phyloP scores from a whole-genome alignment of 2,797 vertebrate genomes.

The Catostomus latipinnis region DNA sequence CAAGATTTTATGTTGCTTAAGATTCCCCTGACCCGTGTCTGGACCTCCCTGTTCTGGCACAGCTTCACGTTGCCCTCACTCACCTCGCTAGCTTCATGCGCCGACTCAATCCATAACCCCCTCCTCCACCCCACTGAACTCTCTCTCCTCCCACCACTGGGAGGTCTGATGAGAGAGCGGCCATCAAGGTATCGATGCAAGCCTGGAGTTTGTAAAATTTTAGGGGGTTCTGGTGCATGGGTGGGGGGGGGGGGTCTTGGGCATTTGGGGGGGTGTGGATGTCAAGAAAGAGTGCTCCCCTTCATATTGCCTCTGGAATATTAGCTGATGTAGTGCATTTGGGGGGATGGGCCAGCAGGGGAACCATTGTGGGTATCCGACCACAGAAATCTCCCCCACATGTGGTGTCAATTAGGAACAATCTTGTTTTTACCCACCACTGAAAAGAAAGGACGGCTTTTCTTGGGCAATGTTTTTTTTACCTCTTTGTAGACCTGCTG shows the following conservation, averaged over 20 bases:
- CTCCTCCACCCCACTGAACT: conserved; percentile 39
- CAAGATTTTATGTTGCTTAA: conserved; percentile 50
- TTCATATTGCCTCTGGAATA: conserved; percentile 75
- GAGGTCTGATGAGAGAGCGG: conserved; percentile 72
- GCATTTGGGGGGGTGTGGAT: background rate
- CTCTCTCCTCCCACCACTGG: conserved; percentile 44
- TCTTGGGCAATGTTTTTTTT: conserved; percentile 64
- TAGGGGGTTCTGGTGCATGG: background rate
- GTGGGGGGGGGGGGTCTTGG: conserved; percentile 49
- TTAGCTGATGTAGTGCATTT: conserved; percentile 75
- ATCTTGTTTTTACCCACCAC: conserved; percentile 84
- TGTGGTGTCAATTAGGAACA: conserved; percentile 89
- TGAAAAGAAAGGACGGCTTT: conserved; percentile 81
- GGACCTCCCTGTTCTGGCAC: conserved; percentile 78
- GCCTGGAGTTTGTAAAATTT: conserved; percentile 62
- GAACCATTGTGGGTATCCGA: conserved; percentile 77
- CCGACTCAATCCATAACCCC: conserved; percentile 57
- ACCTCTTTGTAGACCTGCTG: conserved; percentile 68
- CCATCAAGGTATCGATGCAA: conserved; percentile 74
- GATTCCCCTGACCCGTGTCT: conserved; percentile 69
- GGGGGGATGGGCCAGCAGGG: conserved; percentile 64
- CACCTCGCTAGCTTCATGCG: conserved; percentile 64
- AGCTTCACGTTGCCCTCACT: conserved; percentile 76
- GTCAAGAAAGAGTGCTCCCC: conserved; percentile 56
- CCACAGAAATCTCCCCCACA: conserved; percentile 83